phyloP scores from a whole-genome alignment of 2,113 vertebrate genomes.

The Semnornis frantzii region DNA sequence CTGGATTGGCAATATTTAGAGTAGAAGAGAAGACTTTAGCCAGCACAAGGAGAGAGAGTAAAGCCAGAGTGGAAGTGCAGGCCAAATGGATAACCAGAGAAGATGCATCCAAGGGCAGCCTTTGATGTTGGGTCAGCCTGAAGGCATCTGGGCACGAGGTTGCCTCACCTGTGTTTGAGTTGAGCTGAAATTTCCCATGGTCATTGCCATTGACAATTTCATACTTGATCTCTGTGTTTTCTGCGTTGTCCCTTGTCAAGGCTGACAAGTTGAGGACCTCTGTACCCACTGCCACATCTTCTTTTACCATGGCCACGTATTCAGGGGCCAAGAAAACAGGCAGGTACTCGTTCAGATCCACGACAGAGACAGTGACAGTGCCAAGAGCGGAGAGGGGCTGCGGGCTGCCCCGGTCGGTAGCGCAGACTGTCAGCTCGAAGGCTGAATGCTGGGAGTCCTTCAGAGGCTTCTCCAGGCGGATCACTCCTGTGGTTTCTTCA shows the following conservation, averaged over 20 bases:
- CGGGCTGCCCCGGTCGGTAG: constrained; percentile 86
- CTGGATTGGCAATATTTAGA: not conserved
- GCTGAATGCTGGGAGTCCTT: constrained; percentile 72
- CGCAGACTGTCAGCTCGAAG: constrained; percentile 88
- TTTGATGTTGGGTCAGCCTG: not conserved
- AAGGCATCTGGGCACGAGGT: not conserved
- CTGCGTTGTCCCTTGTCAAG: constrained; percentile 75
- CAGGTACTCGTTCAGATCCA: constrained; percentile 90
- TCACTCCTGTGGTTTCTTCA: constrained; percentile 89
- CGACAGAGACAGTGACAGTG: constrained; percentile 86
- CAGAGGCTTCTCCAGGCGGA: constrained; percentile 88
- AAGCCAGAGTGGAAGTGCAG: too few species aligned
- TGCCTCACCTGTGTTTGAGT: constrained; percentile 83
- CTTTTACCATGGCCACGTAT: constrained; percentile 82
- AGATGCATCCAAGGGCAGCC: not conserved
- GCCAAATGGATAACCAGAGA: not conserved
- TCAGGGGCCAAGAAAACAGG: constrained; percentile 88
- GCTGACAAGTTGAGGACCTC: constrained; percentile 85
- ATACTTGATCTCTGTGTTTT: constrained; percentile 79
- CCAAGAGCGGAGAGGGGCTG: constrained; percentile 82
- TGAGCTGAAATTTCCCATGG: constrained; percentile 83
- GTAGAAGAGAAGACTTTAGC: not conserved
- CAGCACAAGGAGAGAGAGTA: too few species aligned
- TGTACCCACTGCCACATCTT: constrained; percentile 79
- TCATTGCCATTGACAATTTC: constrained; percentile 88